Conservation (phyloP, 64 coral and sea anemone genomes). For the Anthopleura sola region DNA sequence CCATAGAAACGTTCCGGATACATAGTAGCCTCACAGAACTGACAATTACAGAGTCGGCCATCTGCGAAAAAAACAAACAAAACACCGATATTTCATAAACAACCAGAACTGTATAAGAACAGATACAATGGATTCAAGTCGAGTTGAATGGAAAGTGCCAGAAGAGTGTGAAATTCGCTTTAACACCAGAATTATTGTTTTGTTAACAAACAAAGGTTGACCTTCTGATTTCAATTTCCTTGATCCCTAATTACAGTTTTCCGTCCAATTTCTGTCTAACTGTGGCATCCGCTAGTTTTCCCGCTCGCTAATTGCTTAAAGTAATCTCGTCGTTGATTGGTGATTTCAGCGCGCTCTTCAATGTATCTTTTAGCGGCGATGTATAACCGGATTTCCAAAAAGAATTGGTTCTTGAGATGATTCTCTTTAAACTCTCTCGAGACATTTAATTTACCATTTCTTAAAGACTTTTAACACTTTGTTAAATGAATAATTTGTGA, state of each 20-base stretch:
- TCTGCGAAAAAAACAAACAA: conserved; percentile 56
- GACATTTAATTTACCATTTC: background rate
- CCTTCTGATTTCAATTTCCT: conserved; percentile 35
- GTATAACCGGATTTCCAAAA: background rate
- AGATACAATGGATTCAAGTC: background rate
- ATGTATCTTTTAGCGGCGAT: conserved; percentile 9
- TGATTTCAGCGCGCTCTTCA: background rate
- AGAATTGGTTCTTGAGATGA: background rate
- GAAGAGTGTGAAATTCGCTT: background rate
- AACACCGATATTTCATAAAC: conserved; percentile 18
- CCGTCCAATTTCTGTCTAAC: conserved; percentile 20
- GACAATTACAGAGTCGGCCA: conserved; percentile 83
- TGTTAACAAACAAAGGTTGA: conserved; percentile 10
- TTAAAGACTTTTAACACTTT: conserved; percentile 5
- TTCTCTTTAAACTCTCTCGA: background rate
- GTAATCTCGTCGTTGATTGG: conserved; percentile 2
- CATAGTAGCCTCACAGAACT: conserved; percentile 72
- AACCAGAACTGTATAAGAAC: background rate
- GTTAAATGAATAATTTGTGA: conserved; percentile 1
- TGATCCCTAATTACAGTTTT: conserved; percentile 17
- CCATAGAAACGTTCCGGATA: conserved; percentile 76
- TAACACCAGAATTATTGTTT: conserved; percentile 23
- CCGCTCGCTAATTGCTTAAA: conserved; percentile 9
- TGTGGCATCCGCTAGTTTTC: conserved; percentile 21
- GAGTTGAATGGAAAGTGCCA: background rate